A percentile compares a stretch with the other conserved stretches of the same genome.
These are phyloP conservation scores for Halocynthia aurantium DNA, from an alignment of 23 tunicate genomes.

Conservation along the genomic window DNA sequence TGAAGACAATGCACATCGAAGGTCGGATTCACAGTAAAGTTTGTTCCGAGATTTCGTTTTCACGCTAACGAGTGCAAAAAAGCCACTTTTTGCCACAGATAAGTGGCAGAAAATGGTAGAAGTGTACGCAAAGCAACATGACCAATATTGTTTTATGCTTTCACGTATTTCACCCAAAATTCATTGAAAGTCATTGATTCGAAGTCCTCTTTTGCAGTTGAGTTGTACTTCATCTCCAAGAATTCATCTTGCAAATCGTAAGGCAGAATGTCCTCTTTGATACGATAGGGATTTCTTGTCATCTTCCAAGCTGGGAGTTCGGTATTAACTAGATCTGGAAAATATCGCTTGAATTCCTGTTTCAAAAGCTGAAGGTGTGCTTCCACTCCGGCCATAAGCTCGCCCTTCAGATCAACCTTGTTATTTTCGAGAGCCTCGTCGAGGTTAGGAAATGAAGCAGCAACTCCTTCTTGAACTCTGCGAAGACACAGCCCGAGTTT, in stretches of 20 bases:
- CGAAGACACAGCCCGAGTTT: conserved; percentile 46
- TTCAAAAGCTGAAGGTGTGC: conserved; percentile 21
- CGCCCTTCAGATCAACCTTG: conserved; percentile 15
- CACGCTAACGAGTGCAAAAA: conserved; percentile 26
- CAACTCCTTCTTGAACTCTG: conserved; percentile 42
- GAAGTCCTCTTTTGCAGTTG: conserved; percentile 3
- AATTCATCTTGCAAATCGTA: conserved; percentile 30
- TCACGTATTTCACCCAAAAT: conserved; percentile 28
- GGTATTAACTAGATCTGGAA: conserved; percentile 20
- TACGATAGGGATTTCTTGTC: conserved; percentile 35
- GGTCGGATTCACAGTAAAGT: conserved; percentile 39
- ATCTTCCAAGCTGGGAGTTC: conserved; percentile 39
- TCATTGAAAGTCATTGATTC: conserved; percentile 25
- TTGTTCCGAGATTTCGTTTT: conserved; percentile 37
- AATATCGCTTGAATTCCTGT: conserved; percentile 30
- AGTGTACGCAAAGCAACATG: conserved; percentile 18
- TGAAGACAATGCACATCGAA: conserved; percentile 27
- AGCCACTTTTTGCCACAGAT: conserved; percentile 24
- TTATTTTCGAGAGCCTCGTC: conserved; percentile 27
- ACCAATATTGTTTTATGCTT: conserved; percentile 21
- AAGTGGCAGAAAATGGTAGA: conserved; percentile 26
- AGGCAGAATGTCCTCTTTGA: conserved; percentile 32
- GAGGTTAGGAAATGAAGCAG: conserved; percentile 29
- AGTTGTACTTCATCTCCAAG: conserved; percentile 28
- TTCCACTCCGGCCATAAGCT: conserved; percentile 27